Evolutionary conservation across 2,797 vertebrate species (phyloP).

Genomic region (Anisognathus igniventris): DNA sequence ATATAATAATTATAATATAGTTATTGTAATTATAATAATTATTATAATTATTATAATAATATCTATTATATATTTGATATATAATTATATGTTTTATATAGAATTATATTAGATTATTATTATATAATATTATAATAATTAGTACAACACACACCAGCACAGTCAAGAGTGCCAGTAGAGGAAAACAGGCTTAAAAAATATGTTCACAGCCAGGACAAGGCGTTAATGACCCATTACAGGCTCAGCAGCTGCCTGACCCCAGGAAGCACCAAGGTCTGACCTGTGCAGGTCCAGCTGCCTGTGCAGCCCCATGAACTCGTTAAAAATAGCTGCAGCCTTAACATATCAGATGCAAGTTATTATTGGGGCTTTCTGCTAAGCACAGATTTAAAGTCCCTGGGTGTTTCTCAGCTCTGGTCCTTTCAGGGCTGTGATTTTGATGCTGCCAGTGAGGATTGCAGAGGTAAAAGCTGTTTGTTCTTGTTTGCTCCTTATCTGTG

Average conservation of each 20-base stretch:
- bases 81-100: too few relatives aligned
- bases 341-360: not conserved
- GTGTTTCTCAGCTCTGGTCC: not conserved
- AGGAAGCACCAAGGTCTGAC: not conserved
- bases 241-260: not conserved
- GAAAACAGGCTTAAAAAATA: not conserved
- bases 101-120: too few relatives aligned
- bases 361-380: not conserved
- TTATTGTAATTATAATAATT: too few relatives aligned
- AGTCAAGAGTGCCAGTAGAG: not conserved
- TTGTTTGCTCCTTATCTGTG: constrained; percentile 52
- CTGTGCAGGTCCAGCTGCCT: not conserved
- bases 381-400: constrained; percentile 11
- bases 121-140: too few relatives aligned
- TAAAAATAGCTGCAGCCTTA: not conserved
- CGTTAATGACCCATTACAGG: not conserved
- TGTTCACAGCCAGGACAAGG: not conserved
- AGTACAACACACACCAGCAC: not conserved
- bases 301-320: accelerated
- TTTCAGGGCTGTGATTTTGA: constrained; percentile 25
- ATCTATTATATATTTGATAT: too few relatives aligned
- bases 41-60: too few relatives aligned
- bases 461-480: constrained; percentile 57
- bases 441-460: constrained; percentile 19
- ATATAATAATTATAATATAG: too few relatives aligned